These are phyloP conservation scores for Zaprionus gabonicus DNA, from an alignment of 1,140 invertebrate species.

Conservation along the genomic window DNA sequence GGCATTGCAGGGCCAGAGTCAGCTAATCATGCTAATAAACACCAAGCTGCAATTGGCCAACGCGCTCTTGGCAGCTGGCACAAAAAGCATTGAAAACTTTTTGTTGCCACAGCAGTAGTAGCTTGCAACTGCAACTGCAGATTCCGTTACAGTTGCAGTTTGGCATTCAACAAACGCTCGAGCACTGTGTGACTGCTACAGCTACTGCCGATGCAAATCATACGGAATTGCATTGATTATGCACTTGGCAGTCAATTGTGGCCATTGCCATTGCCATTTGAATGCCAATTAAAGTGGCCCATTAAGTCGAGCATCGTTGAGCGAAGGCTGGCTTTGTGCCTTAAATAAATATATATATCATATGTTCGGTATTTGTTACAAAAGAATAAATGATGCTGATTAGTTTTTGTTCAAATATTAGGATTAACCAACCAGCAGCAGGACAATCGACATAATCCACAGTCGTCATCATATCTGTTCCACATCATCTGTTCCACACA, in stretches of 20 bases:
- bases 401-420: background rate
- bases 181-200: slow-evolving; percentile 4
- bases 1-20: slow-evolving; percentile 31
- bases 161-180: slow-evolving; percentile 46
- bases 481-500: too few relatives aligned
- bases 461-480: too few relatives aligned
- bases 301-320: slow-evolving; percentile 43
- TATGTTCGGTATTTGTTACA: background rate
- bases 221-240: slow-evolving; percentile 78
- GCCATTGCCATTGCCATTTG: slow-evolving; percentile 52
- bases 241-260: slow-evolving; percentile 78
- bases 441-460: too few relatives aligned
- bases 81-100: slow-evolving; percentile 59
- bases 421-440: too few relatives aligned
- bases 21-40: slow-evolving; percentile 81
- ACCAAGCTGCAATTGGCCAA: slow-evolving; percentile 64
- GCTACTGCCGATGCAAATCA: slow-evolving; percentile 51
- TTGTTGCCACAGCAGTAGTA: background rate
- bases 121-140: background rate
- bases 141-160: slow-evolving; percentile 30
- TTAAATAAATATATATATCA: background rate
- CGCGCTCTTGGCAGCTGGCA: slow-evolving; percentile 34
- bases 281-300: slow-evolving; percentile 56
- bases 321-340: slow-evolving; percentile 9
- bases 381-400: background rate